Conservation (phyloP, 2,888 invertebrate genomes). For the Priocnemis perturbator region DNA sequence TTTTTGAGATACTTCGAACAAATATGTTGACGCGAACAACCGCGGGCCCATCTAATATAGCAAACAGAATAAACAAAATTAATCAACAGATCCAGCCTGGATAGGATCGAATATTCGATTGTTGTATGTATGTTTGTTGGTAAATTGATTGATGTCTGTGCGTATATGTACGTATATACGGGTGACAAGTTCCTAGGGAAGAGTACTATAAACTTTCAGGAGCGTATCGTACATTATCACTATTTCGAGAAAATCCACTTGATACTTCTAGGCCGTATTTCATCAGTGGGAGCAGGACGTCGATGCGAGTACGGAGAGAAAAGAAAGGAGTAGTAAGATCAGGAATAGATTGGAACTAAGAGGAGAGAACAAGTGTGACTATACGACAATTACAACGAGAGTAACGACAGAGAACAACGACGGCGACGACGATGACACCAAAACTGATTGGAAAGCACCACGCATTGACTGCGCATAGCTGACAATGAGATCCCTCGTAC, state of each 20-base stretch:
- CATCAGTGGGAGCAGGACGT: too few relatives aligned
- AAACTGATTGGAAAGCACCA: background rate
- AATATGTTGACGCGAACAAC: slow-evolving; percentile 98
- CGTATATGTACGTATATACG: too few relatives aligned
- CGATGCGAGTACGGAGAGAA: slow-evolving; percentile 11
- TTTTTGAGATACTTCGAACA: slow-evolving; percentile 99
- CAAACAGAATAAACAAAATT: slow-evolving; percentile 73
- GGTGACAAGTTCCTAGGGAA: too few relatives aligned
- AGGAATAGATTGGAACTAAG: too few relatives aligned
- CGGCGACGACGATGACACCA: background rate
- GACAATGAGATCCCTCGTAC: too few relatives aligned
- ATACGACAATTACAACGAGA: background rate
- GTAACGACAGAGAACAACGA: background rate
- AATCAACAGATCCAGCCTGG: slow-evolving; percentile 62
- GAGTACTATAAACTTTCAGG: background rate
- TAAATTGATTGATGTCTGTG: too few relatives aligned
- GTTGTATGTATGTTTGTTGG: slow-evolving; percentile 29
- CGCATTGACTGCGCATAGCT: too few relatives aligned
- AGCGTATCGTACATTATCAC: background rate
- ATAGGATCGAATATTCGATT: slow-evolving; percentile 45
- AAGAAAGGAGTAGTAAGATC: background rate
- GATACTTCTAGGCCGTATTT: background rate
- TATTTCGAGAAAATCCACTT: background rate
- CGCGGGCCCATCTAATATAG: slow-evolving; percentile 91
- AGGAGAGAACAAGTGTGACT: background rate